phyloP scores from a whole-genome alignment of 2,888 invertebrate genomes.

The Epiblema foenella region DNA sequence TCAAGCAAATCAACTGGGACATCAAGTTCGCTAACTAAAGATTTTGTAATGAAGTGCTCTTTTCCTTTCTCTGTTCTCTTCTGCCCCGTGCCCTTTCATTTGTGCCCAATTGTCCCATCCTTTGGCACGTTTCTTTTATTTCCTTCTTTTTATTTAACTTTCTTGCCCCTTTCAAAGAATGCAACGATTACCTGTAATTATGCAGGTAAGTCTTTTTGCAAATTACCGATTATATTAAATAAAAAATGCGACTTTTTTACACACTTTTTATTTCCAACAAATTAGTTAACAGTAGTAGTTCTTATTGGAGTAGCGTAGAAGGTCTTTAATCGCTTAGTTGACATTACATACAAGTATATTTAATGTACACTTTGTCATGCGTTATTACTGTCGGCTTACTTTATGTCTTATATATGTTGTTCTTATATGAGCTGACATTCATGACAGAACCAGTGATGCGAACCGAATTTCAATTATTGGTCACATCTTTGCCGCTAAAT shows the following conservation, averaged over 20 bases:
- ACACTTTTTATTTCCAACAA: slow-evolving; percentile 7
- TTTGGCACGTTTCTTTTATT: slow-evolving; percentile 80
- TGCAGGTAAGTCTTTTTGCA: slow-evolving; percentile 46
- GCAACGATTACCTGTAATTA: slow-evolving; percentile 59
- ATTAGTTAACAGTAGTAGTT: neutral
- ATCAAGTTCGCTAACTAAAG: neutral
- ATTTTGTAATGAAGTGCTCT: slow-evolving; percentile 2
- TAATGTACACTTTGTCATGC: slow-evolving; percentile 5
- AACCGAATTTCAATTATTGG: slow-evolving; percentile 20
- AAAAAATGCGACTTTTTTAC: slow-evolving; percentile 50
- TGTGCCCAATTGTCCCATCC: slow-evolving; percentile 78
- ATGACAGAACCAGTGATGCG: slow-evolving; percentile 29
- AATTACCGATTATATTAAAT: slow-evolving; percentile 50
- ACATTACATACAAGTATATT: neutral
- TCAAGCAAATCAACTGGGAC: neutral
- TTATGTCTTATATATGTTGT: slow-evolving; percentile 21
- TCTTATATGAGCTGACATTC: slow-evolving; percentile 50
- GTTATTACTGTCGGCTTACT: slow-evolving; percentile 21
- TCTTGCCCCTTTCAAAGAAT: slow-evolving; percentile 69
- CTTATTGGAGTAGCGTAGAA: neutral
- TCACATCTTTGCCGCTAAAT: slow-evolving; percentile 28
- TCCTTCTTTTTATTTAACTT: slow-evolving; percentile 57
- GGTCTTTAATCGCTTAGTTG: neutral
- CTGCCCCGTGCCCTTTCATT: slow-evolving; percentile 75
- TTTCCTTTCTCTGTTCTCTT: slow-evolving; percentile 71